Conservation (phyloP, 2,797 vertebrate species). For the Acanthurus leucopareius region DNA sequence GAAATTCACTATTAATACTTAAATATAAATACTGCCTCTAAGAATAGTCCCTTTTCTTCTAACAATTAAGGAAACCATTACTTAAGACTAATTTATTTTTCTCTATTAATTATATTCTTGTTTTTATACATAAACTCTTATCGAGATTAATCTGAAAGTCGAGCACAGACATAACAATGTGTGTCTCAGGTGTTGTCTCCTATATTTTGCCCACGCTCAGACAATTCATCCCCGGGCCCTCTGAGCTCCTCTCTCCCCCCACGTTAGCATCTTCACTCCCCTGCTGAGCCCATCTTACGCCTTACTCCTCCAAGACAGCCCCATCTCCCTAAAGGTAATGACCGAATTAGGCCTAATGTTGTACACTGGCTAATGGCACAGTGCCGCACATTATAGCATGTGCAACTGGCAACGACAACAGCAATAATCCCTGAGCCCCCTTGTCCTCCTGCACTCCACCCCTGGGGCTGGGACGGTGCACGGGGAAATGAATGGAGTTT, state of each 20-base stretch:
- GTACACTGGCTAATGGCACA: slow-evolving; percentile 90
- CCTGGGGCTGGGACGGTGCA: slow-evolving; percentile 84
- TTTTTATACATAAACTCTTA: slow-evolving; percentile 16
- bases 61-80: neutral
- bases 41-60: neutral
- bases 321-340: slow-evolving; percentile 89
- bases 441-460: slow-evolving; percentile 84
- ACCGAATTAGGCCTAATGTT: slow-evolving; percentile 91
- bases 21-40: slow-evolving; percentile 16
- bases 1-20: slow-evolving; percentile 9
- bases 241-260: slow-evolving; percentile 53
- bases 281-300: slow-evolving; percentile 84
- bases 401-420: slow-evolving; percentile 86
- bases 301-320: slow-evolving; percentile 85
- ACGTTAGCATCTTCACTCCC: slow-evolving; percentile 80
- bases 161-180: slow-evolving; percentile 36
- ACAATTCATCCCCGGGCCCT: slow-evolving; percentile 63
- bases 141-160: slow-evolving; percentile 34
- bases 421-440: slow-evolving; percentile 86
- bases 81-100: slow-evolving; percentile 1
- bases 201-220: slow-evolving; percentile 58
- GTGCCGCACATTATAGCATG: slow-evolving; percentile 86
- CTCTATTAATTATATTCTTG: neutral
- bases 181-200: slow-evolving; percentile 67
- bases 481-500: slow-evolving; percentile 90